A percentile compares a stretch with the other conserved stretches of the same genome.
Evolutionary conservation across 2,113 vertebrate species (phyloP).

Genomic region (Spizaetus ornatus): DNA sequence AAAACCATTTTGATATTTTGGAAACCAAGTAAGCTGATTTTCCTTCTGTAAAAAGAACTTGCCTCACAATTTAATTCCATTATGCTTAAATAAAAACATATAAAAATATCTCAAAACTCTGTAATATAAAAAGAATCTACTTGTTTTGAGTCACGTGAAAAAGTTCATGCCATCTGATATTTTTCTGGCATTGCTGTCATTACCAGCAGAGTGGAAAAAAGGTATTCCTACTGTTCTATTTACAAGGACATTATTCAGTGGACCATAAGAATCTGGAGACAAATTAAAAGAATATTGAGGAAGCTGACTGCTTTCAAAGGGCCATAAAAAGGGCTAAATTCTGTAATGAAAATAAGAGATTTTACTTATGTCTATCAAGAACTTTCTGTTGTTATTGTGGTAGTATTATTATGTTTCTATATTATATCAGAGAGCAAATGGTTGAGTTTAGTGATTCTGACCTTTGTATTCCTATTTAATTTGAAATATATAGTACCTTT

Average conservation of each 20-base stretch:
- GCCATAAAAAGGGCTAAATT: neutral
- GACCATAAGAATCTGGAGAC: neutral
- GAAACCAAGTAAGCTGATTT: neutral
- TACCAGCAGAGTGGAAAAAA: neutral
- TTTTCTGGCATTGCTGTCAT: neutral
- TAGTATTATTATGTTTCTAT: neutral
- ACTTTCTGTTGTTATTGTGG: neutral
- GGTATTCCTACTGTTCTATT: rapidly evolving
- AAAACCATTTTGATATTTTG: neutral
- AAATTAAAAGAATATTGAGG: neutral
- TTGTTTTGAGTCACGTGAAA: rapidly evolving
- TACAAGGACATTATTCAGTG: neutral
- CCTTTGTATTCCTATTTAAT: neutral
- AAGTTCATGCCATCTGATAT: neutral
- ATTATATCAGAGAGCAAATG: neutral
- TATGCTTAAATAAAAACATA: neutral
- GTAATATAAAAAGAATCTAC: neutral
- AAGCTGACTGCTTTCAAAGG: neutral
- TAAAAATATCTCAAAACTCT: neutral
- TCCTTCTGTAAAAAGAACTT: neutral
- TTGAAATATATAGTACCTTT: neutral
- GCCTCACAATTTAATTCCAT: neutral
- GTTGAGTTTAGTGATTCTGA: neutral
- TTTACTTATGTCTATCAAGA: neutral
- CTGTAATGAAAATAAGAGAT: neutral